Conservation (phyloP, 1,140 invertebrate genomes). For the Drosophila burlai region DNA sequence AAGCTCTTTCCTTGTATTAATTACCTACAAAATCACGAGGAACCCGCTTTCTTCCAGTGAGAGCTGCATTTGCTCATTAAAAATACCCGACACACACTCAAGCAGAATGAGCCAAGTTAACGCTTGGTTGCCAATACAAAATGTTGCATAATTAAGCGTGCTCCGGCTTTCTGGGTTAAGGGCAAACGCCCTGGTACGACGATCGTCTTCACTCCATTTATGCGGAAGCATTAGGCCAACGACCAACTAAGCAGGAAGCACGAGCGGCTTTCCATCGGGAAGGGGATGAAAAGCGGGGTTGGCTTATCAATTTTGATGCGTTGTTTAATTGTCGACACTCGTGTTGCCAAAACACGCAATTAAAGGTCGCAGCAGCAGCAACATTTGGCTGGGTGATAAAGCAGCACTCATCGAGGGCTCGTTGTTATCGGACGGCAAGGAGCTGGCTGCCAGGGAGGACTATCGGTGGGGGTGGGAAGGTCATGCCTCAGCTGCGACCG, state of each 20-base stretch:
- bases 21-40: not conserved
- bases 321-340: constrained; percentile 72
- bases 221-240: constrained; percentile 44
- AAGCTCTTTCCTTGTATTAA: not conserved
- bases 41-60: not conserved
- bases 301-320: constrained; percentile 76
- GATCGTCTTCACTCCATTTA: constrained; percentile 55
- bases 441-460: not conserved
- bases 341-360: constrained; percentile 70
- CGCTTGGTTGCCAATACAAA: constrained; percentile 50
- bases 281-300: not conserved
- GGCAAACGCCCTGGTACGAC: constrained; percentile 19
- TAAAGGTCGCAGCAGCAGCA: constrained; percentile 53
- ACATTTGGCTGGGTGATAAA: constrained; percentile 67
- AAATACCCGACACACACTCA: constrained; percentile 19
- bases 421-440: constrained; percentile 39
- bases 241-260: constrained; percentile 49
- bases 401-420: constrained; percentile 30
- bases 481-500: constrained; percentile 54
- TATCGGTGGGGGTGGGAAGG: constrained; percentile 25
- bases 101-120: constrained; percentile 27
- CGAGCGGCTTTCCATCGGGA: constrained; percentile 8
- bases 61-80: constrained; percentile 58
- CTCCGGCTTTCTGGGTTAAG: constrained; percentile 56
- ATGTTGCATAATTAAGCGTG: constrained; percentile 77